A percentile compares a stretch with the other conserved stretches of the same genome.
phyloP scores from a whole-genome alignment of 2,797 vertebrate species.

The Myotis pilosus region DNA sequence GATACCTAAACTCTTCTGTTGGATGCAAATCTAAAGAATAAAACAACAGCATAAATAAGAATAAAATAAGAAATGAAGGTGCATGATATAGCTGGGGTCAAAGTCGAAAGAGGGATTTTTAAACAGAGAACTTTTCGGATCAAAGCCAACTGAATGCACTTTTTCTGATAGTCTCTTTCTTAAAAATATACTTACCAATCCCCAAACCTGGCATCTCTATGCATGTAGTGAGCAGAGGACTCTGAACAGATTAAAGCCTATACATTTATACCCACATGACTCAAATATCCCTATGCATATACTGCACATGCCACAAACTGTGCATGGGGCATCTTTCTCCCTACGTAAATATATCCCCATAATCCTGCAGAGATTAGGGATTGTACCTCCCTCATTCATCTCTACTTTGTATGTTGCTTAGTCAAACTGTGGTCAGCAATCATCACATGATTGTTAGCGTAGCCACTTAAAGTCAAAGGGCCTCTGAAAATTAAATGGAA shows the following conservation, averaged over 20 bases:
- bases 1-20: conserved; percentile 26
- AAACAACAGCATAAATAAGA: conserved; percentile 25
- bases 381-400: not conserved
- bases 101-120: conserved; percentile 23
- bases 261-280: not conserved
- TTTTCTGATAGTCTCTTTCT: not conserved
- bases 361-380: conserved; percentile 9
- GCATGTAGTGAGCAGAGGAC: conserved; percentile 7
- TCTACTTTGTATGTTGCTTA: conserved; percentile 32
- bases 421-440: conserved; percentile 70
- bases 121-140: not conserved
- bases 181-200: not conserved
- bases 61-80: not conserved
- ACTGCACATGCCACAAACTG: not conserved
- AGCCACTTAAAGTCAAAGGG: conserved; percentile 76
- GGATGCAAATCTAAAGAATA: not conserved
- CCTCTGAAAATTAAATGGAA: conserved; percentile 65
- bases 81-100: not conserved
- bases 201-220: not conserved
- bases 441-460: conserved; percentile 69
- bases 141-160: not conserved
- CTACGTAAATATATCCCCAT: not conserved
- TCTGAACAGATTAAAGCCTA: not conserved
- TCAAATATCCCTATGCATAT: not conserved
- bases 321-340: not conserved